phyloP scores from a whole-genome alignment of 2,113 vertebrate species.

The Pseudorectes ferrugineus region DNA sequence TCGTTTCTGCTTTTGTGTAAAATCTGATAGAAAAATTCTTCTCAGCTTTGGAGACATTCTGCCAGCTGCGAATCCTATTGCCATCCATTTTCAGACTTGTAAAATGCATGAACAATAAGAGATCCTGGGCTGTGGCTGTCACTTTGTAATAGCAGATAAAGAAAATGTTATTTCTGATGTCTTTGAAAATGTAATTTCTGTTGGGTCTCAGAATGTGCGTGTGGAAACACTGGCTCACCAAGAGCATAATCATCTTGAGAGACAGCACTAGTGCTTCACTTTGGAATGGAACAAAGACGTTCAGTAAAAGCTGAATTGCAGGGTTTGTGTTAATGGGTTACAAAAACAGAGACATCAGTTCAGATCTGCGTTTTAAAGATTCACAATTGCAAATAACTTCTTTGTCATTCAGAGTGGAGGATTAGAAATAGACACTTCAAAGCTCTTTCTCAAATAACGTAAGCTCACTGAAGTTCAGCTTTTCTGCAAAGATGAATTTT shows the following conservation, averaged over 20 bases:
- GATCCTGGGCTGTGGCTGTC: neutral
- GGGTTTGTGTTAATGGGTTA: neutral
- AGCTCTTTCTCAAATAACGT: neutral
- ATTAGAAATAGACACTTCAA: conserved; percentile 19
- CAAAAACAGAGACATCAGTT: neutral
- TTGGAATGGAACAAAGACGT: neutral
- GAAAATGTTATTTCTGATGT: neutral
- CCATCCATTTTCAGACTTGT: neutral
- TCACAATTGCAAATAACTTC: neutral
- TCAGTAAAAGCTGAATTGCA: neutral
- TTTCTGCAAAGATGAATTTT: neutral
- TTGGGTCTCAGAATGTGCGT: neutral
- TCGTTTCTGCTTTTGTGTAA: neutral
- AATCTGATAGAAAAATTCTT: conserved; percentile 16
- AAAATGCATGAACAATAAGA: neutral
- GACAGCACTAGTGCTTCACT: neutral
- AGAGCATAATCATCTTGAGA: neutral
- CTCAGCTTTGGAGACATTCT: conserved; percentile 11
- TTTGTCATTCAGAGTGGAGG: neutral
- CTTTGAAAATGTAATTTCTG: neutral
- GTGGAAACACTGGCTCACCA: neutral
- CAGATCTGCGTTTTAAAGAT: neutral
- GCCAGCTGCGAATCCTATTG: neutral
- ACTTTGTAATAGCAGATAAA: neutral
- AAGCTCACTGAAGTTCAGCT: neutral